Percentiles rank a stretch among this genome's conserved stretches.
phyloP scores from a whole-genome alignment of 2,113 vertebrate genomes.

The Nibea coibor region DNA sequence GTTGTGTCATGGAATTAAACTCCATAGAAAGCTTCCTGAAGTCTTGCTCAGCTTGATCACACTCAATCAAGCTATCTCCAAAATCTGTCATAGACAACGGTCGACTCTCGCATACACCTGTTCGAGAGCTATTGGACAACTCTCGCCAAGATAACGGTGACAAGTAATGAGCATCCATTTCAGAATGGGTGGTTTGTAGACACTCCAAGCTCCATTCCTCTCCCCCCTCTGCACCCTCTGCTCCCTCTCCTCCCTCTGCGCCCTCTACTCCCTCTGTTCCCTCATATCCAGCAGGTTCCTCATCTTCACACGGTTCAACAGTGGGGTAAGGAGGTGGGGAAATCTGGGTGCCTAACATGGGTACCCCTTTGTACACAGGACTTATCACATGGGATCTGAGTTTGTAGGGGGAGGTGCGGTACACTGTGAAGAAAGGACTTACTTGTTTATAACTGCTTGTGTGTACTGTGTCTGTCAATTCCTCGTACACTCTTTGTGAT shows the following conservation, averaged over 20 bases:
- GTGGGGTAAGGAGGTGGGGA: conserved; percentile 35
- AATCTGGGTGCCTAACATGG: conserved; percentile 41
- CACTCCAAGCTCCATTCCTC: conserved; percentile 71
- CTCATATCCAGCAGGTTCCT: conserved; percentile 43
- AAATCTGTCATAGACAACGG: conserved; percentile 76
- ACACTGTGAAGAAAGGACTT: conserved; percentile 84
- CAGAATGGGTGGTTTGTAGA: conserved; percentile 43
- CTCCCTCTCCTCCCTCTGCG: conserved; percentile 12
- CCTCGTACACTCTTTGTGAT: conserved; percentile 71
- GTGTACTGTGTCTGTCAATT: conserved; percentile 62
- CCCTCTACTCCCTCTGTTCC: conserved; percentile 64
- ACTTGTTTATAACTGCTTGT: conserved; percentile 79
- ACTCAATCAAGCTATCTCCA: conserved; percentile 78
- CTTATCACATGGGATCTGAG: conserved; percentile 72
- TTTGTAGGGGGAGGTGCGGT: conserved; percentile 76
- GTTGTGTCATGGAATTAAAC: conserved; percentile 14
- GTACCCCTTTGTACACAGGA: conserved; percentile 70
- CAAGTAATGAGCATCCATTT: conserved; percentile 30
- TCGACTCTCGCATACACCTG: conserved; percentile 59
- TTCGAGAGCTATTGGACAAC: conserved; percentile 42
- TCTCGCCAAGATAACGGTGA: conserved; percentile 43
- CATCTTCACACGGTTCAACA: conserved; percentile 59
- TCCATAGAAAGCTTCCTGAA: conserved; percentile 75
- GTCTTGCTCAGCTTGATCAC: conserved; percentile 79
- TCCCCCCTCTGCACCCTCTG: conserved; percentile 54